These are phyloP conservation scores for Mythimna lalbum DNA, from an alignment of 2,888 invertebrate species.

Conservation along the genomic window DNA sequence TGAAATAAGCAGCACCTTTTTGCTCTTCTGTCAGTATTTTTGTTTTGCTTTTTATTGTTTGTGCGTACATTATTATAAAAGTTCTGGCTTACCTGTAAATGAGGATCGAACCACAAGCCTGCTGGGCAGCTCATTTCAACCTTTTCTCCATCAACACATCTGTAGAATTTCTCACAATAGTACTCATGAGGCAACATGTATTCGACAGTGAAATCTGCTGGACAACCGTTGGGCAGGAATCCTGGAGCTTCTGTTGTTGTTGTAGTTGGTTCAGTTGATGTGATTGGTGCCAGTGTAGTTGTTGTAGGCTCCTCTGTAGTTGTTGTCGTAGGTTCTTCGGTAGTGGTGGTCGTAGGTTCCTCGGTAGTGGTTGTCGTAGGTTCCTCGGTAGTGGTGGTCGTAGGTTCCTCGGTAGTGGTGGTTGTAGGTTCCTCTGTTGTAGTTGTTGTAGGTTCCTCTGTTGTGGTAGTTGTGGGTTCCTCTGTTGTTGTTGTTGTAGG, in stretches of 20 bases:
- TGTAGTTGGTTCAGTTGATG: constrained; percentile 1
- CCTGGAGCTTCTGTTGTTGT: constrained; percentile 16
- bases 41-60: too few species aligned
- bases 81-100: constrained; percentile 68
- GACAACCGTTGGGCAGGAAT: constrained; percentile 72
- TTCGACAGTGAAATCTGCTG: constrained; percentile 63
- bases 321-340: constrained; percentile 10
- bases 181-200: constrained; percentile 73
- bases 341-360: constrained; percentile 22
- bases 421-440: background rate
- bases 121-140: constrained; percentile 67
- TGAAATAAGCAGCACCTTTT: too few species aligned
- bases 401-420: background rate
- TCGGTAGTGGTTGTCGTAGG: constrained; percentile 8
- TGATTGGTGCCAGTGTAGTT: background rate
- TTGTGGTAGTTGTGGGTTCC: too few species aligned
- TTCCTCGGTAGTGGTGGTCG: constrained; percentile 8
- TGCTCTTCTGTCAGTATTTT: too few species aligned
- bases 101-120: constrained; percentile 72
- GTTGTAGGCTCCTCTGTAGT: background rate
- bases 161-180: constrained; percentile 75
- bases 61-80: too few species aligned
- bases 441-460: background rate
- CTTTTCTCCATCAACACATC: constrained; percentile 73
- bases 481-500: background rate